Percentiles rank a stretch among this genome's conserved stretches.
Conservation (phyloP, 2,797 vertebrate genomes). For the Neoniphon sammara region DNA sequence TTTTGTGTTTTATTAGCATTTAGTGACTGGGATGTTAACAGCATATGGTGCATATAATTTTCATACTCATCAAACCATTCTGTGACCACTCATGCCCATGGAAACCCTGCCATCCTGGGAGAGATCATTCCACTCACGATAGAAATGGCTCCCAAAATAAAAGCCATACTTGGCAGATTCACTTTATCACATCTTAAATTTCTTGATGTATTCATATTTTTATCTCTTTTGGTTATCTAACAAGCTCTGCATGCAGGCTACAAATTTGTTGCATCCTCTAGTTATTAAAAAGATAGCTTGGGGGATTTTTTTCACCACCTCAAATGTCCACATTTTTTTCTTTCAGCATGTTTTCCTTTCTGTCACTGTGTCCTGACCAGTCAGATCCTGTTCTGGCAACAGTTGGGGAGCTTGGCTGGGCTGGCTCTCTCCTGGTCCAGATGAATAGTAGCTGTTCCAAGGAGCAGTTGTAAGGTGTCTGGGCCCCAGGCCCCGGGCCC, state of each 20-base stretch:
- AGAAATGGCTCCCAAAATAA: no score
- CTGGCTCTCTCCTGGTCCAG: slow-evolving; percentile 37
- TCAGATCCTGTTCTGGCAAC: slow-evolving; percentile 51
- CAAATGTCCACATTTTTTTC: neutral
- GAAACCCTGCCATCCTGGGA: neutral
- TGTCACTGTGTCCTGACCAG: neutral
- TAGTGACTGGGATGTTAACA: neutral
- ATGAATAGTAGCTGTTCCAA: slow-evolving; percentile 54
- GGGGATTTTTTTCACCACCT: slow-evolving; percentile 10
- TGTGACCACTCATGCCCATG: neutral
- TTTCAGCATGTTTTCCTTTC: neutral
- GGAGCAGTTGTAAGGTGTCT: slow-evolving; percentile 43
- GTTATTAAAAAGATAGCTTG: no score
- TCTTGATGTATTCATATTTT: no score
- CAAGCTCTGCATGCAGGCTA: no score
- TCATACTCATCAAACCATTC: neutral
- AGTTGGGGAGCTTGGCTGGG: slow-evolving; percentile 48
- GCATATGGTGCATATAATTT: neutral
- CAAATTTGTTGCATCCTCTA: no score
- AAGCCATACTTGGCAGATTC: no score
- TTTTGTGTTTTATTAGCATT: neutral
- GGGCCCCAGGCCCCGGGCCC: slow-evolving; percentile 60
- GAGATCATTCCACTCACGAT: neutral
- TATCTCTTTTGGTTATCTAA: no score
- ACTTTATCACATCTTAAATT: no score